phyloP scores from a whole-genome alignment of 2,797 vertebrate species.

The Caiman crocodilus region DNA sequence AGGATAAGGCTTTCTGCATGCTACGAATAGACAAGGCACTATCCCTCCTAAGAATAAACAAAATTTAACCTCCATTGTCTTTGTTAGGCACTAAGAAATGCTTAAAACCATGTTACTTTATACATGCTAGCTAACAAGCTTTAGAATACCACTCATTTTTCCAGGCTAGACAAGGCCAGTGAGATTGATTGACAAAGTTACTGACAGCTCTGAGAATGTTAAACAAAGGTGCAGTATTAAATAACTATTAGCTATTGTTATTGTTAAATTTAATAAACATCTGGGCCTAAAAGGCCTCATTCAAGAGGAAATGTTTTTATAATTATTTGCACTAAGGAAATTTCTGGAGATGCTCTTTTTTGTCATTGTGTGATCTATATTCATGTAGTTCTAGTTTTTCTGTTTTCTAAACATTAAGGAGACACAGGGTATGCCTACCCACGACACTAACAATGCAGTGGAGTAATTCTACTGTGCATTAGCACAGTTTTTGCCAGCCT shows the following conservation, averaged over 20 bases:
- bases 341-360: neutral
- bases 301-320: neutral
- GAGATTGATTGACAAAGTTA: neutral
- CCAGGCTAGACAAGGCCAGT: constrained; percentile 42
- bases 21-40: neutral
- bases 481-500: too few species aligned
- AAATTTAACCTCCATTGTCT: neutral
- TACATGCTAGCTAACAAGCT: constrained; percentile 45
- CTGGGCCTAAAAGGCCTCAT: neutral
- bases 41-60: neutral
- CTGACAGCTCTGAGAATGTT: neutral
- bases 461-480: too few species aligned
- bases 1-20: neutral
- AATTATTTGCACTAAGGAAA: neutral
- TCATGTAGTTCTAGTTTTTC: neutral
- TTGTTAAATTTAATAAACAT: neutral
- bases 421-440: neutral
- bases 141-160: constrained; percentile 33
- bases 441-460: too few species aligned
- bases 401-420: neutral
- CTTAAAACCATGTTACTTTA: constrained; percentile 39
- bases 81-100: neutral
- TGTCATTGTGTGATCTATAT: neutral
- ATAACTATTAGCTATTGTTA: neutral
- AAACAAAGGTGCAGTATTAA: neutral